These are phyloP conservation scores for Rhyacophila brunnea DNA, from an alignment of 1,140 invertebrate genomes.

Conservation along the genomic window DNA sequence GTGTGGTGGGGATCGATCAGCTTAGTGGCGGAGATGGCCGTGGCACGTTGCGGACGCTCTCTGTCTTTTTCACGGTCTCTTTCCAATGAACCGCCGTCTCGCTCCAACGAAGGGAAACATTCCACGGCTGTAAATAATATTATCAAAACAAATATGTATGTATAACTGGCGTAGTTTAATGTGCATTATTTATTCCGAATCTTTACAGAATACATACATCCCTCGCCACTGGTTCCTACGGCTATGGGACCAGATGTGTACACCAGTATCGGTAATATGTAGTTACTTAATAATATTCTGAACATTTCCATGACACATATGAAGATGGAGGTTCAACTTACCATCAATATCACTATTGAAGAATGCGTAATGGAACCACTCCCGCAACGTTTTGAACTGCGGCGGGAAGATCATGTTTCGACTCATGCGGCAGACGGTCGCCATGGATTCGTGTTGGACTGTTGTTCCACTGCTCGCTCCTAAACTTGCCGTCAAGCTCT, in stretches of 20 bases:
- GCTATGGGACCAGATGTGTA: no score
- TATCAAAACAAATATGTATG: no score
- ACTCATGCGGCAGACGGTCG: slow-evolving; percentile 88
- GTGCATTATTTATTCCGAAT: no score
- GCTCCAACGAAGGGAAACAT: slow-evolving; percentile 82
- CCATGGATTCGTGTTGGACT: slow-evolving; percentile 81
- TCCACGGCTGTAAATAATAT: slow-evolving; percentile 75
- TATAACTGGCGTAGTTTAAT: no score
- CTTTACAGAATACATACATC: no score
- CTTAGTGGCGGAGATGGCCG: slow-evolving; percentile 54
- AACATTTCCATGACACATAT: no score
- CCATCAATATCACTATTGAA: slow-evolving; percentile 90
- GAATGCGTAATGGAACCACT: slow-evolving; percentile 98
- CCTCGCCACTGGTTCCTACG: not conserved
- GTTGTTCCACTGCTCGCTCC: slow-evolving; percentile 68
- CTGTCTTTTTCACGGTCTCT: slow-evolving; percentile 26
- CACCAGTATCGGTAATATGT: no score
- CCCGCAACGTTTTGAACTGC: slow-evolving; percentile 88
- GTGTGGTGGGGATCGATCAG: slow-evolving; percentile 83
- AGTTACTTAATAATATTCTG: no score
- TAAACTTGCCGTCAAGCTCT: slow-evolving; percentile 85
- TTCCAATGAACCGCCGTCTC: slow-evolving; percentile 53
- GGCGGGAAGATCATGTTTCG: slow-evolving; percentile 90
- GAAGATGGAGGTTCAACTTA: slow-evolving; percentile 44
- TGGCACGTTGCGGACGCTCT: slow-evolving; percentile 37